Conservation (phyloP, 1,140 invertebrate species). For the Drosophila varians region DNA sequence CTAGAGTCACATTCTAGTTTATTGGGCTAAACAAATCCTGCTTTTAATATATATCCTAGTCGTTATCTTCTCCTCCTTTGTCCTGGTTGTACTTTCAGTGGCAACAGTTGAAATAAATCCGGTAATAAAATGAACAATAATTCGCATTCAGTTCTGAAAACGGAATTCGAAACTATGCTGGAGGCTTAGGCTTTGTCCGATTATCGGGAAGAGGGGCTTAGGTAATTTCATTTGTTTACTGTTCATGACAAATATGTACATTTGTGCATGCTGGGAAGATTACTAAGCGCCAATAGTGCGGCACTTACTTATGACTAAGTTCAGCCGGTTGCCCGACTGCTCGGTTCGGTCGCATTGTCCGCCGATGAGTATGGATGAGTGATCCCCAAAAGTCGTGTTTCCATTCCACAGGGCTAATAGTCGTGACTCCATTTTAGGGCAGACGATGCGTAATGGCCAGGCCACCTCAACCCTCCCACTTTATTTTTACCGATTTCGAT, state of each 20-base stretch:
- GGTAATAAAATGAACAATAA: no score
- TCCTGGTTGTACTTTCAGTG: no score
- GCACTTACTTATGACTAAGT: constrained; percentile 39
- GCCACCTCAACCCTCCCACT: not conserved
- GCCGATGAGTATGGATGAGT: constrained; percentile 68
- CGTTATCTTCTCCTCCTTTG: no score
- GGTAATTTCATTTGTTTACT: constrained; percentile 36
- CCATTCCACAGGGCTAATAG: constrained; percentile 45
- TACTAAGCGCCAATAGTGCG: constrained; percentile 35
- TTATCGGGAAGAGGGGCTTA: constrained; percentile 30
- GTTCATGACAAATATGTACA: constrained; percentile 34
- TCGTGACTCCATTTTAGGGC: constrained; percentile 76
- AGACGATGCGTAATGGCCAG: constrained; percentile 69
- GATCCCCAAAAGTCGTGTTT: constrained; percentile 49
- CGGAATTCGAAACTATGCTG: constrained; percentile 24
- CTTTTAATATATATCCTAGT: no score
- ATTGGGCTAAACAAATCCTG: no score
- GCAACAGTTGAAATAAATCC: no score
- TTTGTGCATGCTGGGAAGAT: constrained; percentile 32
- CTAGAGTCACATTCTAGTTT: not conserved
- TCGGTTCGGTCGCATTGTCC: constrained; percentile 25
- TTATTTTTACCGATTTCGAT: not conserved
- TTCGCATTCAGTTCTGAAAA: no score
- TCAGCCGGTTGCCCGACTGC: constrained; percentile 2
- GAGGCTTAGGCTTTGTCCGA: not conserved